A percentile compares a stretch with the other conserved stretches of the same genome.
phyloP scores from a whole-genome alignment of 2,113 vertebrate species.

The Neofelis nebulosa region DNA sequence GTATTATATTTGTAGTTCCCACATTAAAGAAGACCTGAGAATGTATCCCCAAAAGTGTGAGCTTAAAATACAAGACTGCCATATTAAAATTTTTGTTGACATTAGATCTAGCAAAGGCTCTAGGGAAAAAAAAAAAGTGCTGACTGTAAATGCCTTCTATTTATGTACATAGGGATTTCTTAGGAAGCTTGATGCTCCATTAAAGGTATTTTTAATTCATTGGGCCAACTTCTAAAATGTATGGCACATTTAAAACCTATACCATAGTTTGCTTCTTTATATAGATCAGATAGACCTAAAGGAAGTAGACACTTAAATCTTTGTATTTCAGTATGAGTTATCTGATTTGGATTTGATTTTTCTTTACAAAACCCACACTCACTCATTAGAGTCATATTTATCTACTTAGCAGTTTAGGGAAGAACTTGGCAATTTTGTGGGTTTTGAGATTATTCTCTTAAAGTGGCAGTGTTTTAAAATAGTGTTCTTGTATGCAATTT shows the following conservation, averaged over 20 bases:
- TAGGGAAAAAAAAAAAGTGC: not conserved
- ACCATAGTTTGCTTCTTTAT: conserved; percentile 78
- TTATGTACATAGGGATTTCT: not conserved
- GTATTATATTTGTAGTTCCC: conserved; percentile 69
- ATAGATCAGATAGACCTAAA: conserved; percentile 82
- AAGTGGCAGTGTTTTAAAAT: conserved; percentile 82
- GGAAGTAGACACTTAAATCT: conserved; percentile 80
- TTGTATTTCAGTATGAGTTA: conserved; percentile 79
- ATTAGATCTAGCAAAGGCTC: not conserved
- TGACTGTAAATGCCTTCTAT: not conserved
- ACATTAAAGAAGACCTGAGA: not conserved
- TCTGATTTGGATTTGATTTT: conserved; percentile 80
- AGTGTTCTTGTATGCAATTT: conserved; percentile 84
- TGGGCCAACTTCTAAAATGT: not conserved
- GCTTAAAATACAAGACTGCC: not conserved
- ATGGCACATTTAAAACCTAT: not conserved
- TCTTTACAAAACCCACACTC: conserved; percentile 81
- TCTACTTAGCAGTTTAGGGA: conserved; percentile 80
- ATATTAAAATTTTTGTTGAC: not conserved
- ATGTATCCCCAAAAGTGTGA: not conserved
- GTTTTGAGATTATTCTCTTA: conserved; percentile 82
- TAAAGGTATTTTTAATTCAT: not conserved
- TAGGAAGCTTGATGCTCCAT: not conserved
- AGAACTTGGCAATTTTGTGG: conserved; percentile 80
- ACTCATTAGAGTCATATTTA: conserved; percentile 78